Evolutionary conservation across 1,140 invertebrate species (phyloP).

Genomic region (Coenobita brevimanus): DNA sequence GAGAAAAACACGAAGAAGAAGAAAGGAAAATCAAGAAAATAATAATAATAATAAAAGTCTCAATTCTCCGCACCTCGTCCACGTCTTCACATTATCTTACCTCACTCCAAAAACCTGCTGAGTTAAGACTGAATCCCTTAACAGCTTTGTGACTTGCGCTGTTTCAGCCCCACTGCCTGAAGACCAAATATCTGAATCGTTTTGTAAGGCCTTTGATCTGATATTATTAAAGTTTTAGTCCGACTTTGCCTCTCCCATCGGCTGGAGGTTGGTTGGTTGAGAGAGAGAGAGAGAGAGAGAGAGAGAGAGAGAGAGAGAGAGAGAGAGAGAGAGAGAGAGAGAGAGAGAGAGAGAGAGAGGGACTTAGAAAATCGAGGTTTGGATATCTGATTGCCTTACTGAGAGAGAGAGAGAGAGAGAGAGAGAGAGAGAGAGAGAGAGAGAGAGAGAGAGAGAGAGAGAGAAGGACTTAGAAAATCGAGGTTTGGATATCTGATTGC

Average conservation of each 20-base stretch:
- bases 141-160: slow-evolving; percentile 39
- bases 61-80: no score
- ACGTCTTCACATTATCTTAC: no score
- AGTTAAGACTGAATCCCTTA: no score
- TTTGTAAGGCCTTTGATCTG: slow-evolving; percentile 49
- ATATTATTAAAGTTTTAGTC: slow-evolving; percentile 51
- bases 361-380: background rate
- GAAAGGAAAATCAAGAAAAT: no score
- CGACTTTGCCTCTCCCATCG: slow-evolving; percentile 18
- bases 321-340: background rate
- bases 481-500: background rate
- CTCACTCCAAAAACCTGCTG: no score
- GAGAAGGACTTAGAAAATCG: background rate
- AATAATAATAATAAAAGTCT: no score
- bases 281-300: background rate
- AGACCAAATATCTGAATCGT: slow-evolving; percentile 52
- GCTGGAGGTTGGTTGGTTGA: background rate
- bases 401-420: no score
- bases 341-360: no score
- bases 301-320: no score
- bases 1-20: no score
- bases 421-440: background rate
- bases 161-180: slow-evolving; percentile 35
- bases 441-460: no score
- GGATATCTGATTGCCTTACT: no score